Base-by-base conservation (phyloP, 2,797 vertebrate genomes). In the Lates japonicus region DNA sequence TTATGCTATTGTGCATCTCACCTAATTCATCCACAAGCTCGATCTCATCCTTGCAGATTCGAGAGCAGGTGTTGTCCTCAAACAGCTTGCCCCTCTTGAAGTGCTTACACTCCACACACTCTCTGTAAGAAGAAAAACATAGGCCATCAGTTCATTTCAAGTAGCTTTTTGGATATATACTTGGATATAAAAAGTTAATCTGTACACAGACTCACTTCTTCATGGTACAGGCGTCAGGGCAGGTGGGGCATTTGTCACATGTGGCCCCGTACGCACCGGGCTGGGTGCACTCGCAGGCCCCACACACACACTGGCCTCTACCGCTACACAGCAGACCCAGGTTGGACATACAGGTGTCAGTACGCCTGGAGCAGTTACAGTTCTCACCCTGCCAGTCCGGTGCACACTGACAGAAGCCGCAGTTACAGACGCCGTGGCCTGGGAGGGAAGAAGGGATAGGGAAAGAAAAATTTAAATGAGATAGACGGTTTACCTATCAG, bases 191-290 rank as follows among this genome's bases (percentile, higher is more conserved):
- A 16, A 11, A 29, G 7, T 17, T 6, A 20, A 1, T n/a, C 0
- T 12, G 19, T 46, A 2, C 31, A 54, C 37, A 29, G 62, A 61
- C 97, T 97, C 85, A 99, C 98, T 98, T 99, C 91, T 99, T 99
- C 94, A 99, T 97, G 84, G 98, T 98, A 90, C 98, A 99, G 85
- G 97, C 97, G 0, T 99, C 98, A 0, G 97, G 97, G 84, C 98
- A 99, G 61, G 98, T 99, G 86, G 98, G 98, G 57, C 98, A 99
- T 87, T 98, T 99, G 91, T 99, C 98, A 3, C 98, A 99, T 31
- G 97, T 99, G 81, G 96, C 94, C 0, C 98, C 98, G 0, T 98
- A 99, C 22, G 98, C 97, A 0, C 98, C 98, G 0, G 97, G 98
- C 90, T 99, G 97, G 72, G 97, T 97, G 89, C 98, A 99, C 82